Percentiles rank a stretch among this genome's conserved stretches.
Conservation (phyloP, 30 jellyfish, hydroid and myxozoan genomes). For the Pseudorhiza aurosa region DNA sequence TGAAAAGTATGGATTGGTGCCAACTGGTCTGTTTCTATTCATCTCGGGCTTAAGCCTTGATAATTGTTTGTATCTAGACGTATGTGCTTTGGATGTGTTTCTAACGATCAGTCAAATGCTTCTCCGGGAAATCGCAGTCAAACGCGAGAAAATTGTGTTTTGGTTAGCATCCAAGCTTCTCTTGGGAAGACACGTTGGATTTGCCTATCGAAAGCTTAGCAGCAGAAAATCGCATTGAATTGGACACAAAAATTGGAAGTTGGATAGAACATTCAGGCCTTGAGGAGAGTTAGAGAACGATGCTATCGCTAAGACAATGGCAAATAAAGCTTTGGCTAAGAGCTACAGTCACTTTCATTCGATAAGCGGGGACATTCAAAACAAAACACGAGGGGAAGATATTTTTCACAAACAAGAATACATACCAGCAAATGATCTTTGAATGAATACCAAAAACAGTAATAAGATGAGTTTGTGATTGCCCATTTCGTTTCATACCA, state of each 20-base stretch:
- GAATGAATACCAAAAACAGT: constrained; percentile 17
- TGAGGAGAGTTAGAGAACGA: background rate
- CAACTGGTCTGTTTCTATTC: constrained; percentile 33
- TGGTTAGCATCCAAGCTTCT: constrained; percentile 12
- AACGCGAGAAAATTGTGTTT: constrained; percentile 36
- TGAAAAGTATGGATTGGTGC: constrained; percentile 8
- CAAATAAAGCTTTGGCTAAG: background rate
- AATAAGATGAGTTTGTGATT: constrained; percentile 48
- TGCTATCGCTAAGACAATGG: background rate
- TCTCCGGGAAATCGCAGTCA: constrained; percentile 57
- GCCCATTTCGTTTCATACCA: constrained; percentile 60
- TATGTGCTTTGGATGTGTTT: constrained; percentile 58
- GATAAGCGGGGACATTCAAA: no score
- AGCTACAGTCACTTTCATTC: background rate
- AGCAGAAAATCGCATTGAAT: background rate
- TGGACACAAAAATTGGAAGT: no score
- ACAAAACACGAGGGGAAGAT: no score
- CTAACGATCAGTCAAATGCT: constrained; percentile 43
- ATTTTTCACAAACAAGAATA: background rate
- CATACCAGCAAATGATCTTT: constrained; percentile 53
- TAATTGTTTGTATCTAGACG: constrained; percentile 43
- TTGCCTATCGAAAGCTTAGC: background rate
- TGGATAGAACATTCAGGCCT: no score
- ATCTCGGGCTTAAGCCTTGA: constrained; percentile 1
- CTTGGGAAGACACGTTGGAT: background rate